Base-by-base conservation (phyloP, 2,888 invertebrate species). In the Ptychoptera albimana region DNA sequence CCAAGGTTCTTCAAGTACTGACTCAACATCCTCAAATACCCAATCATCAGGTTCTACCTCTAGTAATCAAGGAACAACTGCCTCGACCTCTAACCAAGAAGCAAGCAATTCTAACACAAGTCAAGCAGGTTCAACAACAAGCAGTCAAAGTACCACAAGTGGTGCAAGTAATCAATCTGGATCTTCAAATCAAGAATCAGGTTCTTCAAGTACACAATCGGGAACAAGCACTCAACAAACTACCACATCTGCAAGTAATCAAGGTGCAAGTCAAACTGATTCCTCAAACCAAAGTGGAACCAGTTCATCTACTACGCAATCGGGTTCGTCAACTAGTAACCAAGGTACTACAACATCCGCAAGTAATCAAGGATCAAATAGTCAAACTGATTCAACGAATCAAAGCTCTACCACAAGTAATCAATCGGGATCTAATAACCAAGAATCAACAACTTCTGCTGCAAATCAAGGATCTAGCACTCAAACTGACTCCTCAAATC, bases 1-100 rank as follows among this genome's bases (percentile, higher is more conserved):
- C 38, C 48, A 50, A 8, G 42, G 43, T 12, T 49, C 51, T 7
- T 48, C 47, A 15, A 48, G 23, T 11, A 50, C 34, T 1, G 11
- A 32, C 6, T 47, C 48, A 13, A 47, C 48, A 37, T 30, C 52
- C 37, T 45, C 53, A 37, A 12, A 50, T 50, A 3, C 50, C 50
- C n/a, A 9, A 32, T 9, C 11, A 3, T 32, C 32, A 32, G 9
- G 11, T 32, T 7, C 32, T 3, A n/a, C 39, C 8, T 8, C 16
- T 39, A 39, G 23, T 23, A 39, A 39, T 23, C 39, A 39, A 39
- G 39, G 29, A 10, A 11, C 39, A n/a, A 23, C 39, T n/a, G 16
- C 29, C 2, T 39, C 39, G 13, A 29, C 16, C 30, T 29, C 34
- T 2, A 42, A 11, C 16, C 34, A 42, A 16, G 34, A 42, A 42